These are phyloP conservation scores for Misgurnus mizolepis DNA, from an alignment of 2,113 vertebrate species.

Conservation along the genomic window DNA sequence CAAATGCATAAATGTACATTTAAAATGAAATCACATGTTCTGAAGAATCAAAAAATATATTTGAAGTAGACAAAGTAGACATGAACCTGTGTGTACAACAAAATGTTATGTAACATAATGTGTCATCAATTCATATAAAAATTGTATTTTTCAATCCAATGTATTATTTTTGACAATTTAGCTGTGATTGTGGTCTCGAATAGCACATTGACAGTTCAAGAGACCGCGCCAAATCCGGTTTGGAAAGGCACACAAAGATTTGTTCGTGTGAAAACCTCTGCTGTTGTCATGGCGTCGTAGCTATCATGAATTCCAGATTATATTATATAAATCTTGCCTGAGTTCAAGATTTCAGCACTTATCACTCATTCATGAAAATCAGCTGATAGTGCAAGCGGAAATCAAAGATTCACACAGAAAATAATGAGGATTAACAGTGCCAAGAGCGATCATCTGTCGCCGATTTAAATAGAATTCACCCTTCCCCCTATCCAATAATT, in stretches of 20 bases:
- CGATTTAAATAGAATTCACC: neutral
- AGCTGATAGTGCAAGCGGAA: conserved; percentile 25
- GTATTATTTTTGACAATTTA: neutral
- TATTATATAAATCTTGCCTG: conserved; percentile 1
- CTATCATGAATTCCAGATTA: conserved; percentile 9
- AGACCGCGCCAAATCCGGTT: neutral
- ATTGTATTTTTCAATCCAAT: neutral
- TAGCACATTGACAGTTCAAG: neutral
- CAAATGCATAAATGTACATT: too few species aligned
- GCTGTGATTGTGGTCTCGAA: neutral
- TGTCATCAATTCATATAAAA: too few species aligned
- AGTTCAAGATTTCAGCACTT: neutral
- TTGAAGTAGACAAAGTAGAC: too few species aligned
- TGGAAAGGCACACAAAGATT: neutral
- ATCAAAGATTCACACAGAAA: conserved; percentile 32
- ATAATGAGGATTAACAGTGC: conserved; percentile 31
- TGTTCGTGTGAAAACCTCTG: neutral
- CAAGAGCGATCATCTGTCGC: conserved; percentile 31
- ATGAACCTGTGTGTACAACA: too few species aligned
- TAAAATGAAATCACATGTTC: too few species aligned
- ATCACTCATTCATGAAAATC: conserved; percentile 28
- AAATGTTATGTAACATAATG: too few species aligned
- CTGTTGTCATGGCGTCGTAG: neutral
- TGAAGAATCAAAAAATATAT: too few species aligned
- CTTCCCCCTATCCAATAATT: neutral